Evolutionary conservation across 2,113 vertebrate species (phyloP).

Genomic region (Menidia beryllina): DNA sequence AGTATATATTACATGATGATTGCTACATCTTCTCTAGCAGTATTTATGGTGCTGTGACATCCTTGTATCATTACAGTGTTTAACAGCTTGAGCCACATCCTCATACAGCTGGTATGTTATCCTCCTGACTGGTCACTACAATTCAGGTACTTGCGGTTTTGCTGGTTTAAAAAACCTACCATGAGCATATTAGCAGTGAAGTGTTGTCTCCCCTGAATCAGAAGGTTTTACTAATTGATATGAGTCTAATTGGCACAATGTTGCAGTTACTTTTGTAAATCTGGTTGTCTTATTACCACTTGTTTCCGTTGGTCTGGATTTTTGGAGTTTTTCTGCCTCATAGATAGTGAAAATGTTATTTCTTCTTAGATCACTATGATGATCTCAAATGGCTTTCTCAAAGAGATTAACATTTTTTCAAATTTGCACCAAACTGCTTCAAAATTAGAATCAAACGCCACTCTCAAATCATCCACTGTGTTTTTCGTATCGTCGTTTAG

Average conservation of each 20-base stretch:
- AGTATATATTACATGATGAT: not conserved
- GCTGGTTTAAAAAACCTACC: conserved; percentile 31
- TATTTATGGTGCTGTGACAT: conserved; percentile 14
- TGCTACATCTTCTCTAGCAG: not conserved
- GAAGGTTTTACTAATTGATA: not conserved
- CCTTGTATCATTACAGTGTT: conserved; percentile 51
- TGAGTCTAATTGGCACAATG: too few relatives aligned
- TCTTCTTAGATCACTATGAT: conserved; percentile 19
- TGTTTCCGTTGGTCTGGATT: not conserved
- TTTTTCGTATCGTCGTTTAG: conserved; percentile 16
- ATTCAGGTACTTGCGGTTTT: conserved; percentile 16
- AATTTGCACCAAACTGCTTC: not conserved
- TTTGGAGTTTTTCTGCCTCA: not conserved
- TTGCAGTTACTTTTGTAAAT: not conserved
- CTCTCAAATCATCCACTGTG: conserved; percentile 24
- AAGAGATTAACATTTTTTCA: not conserved
- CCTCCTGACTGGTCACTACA: conserved; percentile 20
- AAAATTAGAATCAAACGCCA: conserved; percentile 43
- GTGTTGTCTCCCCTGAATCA: not conserved
- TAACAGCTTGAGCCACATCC: conserved; percentile 42
- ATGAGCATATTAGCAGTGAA: not conserved
- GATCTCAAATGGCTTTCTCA: conserved; percentile 11
- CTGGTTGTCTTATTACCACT: not conserved
- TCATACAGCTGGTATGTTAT: conserved; percentile 62
- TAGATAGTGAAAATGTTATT: not conserved